Percentiles rank a stretch among this genome's conserved stretches.
phyloP scores from a whole-genome alignment of 1,140 invertebrate genomes.

The Lepidotrigona ventralis region DNA sequence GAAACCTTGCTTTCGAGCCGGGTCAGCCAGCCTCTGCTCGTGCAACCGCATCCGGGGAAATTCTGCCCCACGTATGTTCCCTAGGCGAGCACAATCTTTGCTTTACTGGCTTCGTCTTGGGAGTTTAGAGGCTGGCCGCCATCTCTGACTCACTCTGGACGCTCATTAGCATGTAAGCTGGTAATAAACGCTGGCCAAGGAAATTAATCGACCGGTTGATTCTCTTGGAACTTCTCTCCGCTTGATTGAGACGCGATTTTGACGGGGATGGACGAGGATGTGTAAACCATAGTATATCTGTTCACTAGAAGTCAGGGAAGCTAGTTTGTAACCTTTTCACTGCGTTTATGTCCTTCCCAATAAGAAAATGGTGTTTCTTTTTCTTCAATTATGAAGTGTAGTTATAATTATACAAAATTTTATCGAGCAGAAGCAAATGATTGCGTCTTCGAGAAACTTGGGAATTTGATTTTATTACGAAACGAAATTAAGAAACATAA shows the following conservation, averaged over 20 bases:
- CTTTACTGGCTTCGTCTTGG: conserved; percentile 6
- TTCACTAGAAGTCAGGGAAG: neutral
- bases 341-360: neutral
- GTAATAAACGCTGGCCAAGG: conserved; percentile 6
- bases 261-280: neutral
- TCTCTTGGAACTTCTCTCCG: neutral
- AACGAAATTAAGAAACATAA: too few relatives aligned
- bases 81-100: neutral
- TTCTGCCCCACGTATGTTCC: conserved; percentile 27
- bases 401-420: neutral
- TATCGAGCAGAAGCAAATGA: too few relatives aligned
- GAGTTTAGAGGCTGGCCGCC: neutral
- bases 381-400: neutral
- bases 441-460: too few relatives aligned
- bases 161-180: conserved; percentile 34
- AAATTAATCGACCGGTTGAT: conserved; percentile 18
- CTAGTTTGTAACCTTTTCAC: neutral
- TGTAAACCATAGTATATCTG: too few relatives aligned
- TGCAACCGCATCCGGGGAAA: conserved; percentile 48
- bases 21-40: conserved; percentile 20
- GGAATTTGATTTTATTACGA: too few relatives aligned
- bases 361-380: neutral
- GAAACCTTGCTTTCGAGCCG: conserved; percentile 26
- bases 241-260: conserved; percentile 14
- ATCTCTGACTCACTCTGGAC: neutral